A percentile compares a stretch with the other conserved stretches of the same genome.
Conservation (phyloP, 2,888 invertebrate species). For the Clostera curtula region DNA sequence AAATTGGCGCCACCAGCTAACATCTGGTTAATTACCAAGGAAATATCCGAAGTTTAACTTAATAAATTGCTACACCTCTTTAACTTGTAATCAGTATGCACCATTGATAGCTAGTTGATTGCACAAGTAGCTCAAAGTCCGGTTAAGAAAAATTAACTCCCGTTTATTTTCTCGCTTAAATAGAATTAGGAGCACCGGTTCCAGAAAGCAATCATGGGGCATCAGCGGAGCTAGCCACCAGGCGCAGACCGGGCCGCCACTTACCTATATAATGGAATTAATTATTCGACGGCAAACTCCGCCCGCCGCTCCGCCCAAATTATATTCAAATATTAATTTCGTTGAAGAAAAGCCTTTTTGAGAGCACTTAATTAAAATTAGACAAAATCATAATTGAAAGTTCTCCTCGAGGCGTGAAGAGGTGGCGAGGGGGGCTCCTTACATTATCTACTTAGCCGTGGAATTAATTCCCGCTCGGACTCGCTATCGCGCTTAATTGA, state of each 20-base stretch:
- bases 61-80: too few relatives aligned
- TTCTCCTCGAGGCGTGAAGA: conserved; percentile 73
- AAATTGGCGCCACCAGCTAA: too few relatives aligned
- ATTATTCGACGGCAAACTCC: conserved; percentile 74
- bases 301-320: conserved; percentile 72
- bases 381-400: conserved; percentile 76
- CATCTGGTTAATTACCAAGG: too few relatives aligned
- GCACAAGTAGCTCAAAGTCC: too few relatives aligned
- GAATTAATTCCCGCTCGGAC: conserved; percentile 62
- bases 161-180: background rate
- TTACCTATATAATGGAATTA: conserved; percentile 67
- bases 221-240: conserved; percentile 25
- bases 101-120: too few relatives aligned
- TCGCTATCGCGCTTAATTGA: conserved; percentile 54
- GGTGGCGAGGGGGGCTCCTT: conserved; percentile 55
- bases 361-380: conserved; percentile 75
- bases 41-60: too few relatives aligned
- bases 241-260: conserved; percentile 50
- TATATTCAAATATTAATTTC: conserved; percentile 76
- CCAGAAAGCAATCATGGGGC: conserved; percentile 21
- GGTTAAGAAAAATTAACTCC: background rate
- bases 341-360: conserved; percentile 71
- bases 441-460: conserved; percentile 70
- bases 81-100: too few relatives aligned
- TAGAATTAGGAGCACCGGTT: background rate